Percentiles rank a stretch among this genome's conserved stretches.
phyloP scores from a whole-genome alignment of 2,888 invertebrate genomes.

The Andrena marginata region DNA sequence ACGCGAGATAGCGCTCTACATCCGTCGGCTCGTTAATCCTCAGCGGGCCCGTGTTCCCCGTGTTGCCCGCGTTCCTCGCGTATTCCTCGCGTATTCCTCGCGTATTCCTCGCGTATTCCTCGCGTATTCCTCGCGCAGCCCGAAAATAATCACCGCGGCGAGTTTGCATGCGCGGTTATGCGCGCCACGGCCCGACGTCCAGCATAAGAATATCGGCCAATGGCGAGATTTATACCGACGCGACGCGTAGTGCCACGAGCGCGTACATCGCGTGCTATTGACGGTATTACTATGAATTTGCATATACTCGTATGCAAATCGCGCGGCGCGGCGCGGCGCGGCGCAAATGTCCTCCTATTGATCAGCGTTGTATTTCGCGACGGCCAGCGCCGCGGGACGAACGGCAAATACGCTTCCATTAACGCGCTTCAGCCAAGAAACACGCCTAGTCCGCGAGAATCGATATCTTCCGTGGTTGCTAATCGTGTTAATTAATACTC shows the following conservation, averaged over 20 bases:
- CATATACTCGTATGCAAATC: constrained; percentile 58
- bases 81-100: neutral
- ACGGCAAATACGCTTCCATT: constrained; percentile 32
- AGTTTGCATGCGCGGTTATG: constrained; percentile 37
- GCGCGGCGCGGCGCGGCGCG: constrained; percentile 6
- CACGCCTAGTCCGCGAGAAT: neutral
- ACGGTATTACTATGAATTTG: constrained; percentile 53
- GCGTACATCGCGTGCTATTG: constrained; percentile 51
- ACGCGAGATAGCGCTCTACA: neutral
- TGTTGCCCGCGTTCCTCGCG: neutral
- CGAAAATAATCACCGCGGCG: constrained; percentile 37
- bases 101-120: neutral
- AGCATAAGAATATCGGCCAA: constrained; percentile 43
- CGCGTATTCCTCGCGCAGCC: neutral
- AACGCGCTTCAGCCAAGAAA: constrained; percentile 12
- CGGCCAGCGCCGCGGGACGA: constrained; percentile 9
- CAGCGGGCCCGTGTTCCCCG: neutral
- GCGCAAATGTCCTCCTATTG: constrained; percentile 50
- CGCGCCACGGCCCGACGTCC: constrained; percentile 8
- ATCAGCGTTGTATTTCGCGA: constrained; percentile 37
- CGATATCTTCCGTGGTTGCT: constrained; percentile 1
- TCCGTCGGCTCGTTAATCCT: constrained; percentile 42
- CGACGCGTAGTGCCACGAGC: constrained; percentile 13
- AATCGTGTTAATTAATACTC: constrained; percentile 9
- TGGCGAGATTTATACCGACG: constrained; percentile 43